Base-by-base conservation (phyloP, 2,113 vertebrate genomes). In the Mohoua ochrocephala region DNA sequence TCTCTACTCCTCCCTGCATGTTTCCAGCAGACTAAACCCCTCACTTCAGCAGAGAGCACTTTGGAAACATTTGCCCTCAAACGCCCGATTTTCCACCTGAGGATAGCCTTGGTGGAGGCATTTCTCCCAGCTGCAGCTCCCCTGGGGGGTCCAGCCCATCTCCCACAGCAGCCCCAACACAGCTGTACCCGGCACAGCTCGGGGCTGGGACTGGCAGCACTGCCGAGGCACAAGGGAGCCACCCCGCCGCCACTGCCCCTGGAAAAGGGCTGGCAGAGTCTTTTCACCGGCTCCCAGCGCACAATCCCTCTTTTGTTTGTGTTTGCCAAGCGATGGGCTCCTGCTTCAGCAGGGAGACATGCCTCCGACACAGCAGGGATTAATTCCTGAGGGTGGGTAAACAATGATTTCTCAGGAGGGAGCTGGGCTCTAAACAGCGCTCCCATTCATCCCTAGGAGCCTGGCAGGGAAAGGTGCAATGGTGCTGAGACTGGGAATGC, bases 261-360 rank as follows among this genome's bases (percentile, higher is more conserved):
- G 84, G 63, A 70, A 86, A 84, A 91, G 85, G 67, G 52, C 54
- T 77, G 60, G 67, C 82, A 3, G 13, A 85, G 89, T 18, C 69
- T 80, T 61, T 94, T 22, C 68, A 85, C 54, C 3, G 0, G 68
- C 83, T 93, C 63, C 50, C 87, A 70, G 90, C 1, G 0, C 64
- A 96, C 94, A 96, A 91, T 93, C 60, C 67, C 44, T 61, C 86
- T 71, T 93, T 96, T 96, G 91, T 96, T 74, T 35, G 39, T 2
- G 4, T 37, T 64, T 93, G 90, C 81, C 87, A 87, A 84, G 81
- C 10, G 0, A 92, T 39, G 67, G 74, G 89, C 75, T 96, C 87
- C 88, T 87, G 23, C 84, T 88, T 69, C 17, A 0, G 77, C 41
- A 64, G 56, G 63, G 41, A 95, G 52, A 83, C 6, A 1, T 60